A percentile compares a stretch with the other conserved stretches of the same genome.
phyloP scores from a whole-genome alignment of 1,140 invertebrate genomes.

The Archegozetes longisetosus region DNA sequence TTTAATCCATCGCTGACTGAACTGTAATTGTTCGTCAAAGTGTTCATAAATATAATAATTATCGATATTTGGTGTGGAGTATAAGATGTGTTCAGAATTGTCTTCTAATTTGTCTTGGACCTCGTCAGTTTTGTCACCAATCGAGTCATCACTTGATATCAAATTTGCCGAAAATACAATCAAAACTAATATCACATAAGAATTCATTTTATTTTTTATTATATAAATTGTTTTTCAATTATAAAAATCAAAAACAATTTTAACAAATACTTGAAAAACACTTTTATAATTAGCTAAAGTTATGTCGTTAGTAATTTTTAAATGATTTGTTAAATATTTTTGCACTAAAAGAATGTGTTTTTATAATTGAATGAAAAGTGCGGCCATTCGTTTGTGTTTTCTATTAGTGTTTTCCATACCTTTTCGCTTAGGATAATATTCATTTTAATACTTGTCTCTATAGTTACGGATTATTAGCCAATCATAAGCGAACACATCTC shows the following conservation, averaged over 20 bases:
- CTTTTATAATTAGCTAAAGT: background rate
- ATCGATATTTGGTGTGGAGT: slow-evolving; percentile 9
- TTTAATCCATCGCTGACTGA: slow-evolving; percentile 10
- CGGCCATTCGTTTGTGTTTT: too few species aligned
- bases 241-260: background rate
- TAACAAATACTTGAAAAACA: background rate
- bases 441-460: too few species aligned
- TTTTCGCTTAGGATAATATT: too few species aligned
- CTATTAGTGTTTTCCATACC: too few species aligned
- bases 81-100: background rate
- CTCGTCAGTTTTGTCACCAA: background rate
- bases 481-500: too few species aligned
- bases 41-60: slow-evolving; percentile 15
- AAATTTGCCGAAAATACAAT: background rate
- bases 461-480: too few species aligned
- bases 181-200: background rate
- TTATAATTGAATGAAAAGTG: too few species aligned
- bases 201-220: background rate
- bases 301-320: background rate
- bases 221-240: background rate
- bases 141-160: background rate
- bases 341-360: too few species aligned
- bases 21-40: slow-evolving; percentile 13
- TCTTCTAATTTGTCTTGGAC: background rate
- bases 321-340: background rate